These are phyloP conservation scores for Ara ararauna DNA, from an alignment of 2,797 vertebrate species.

Conservation along the genomic window DNA sequence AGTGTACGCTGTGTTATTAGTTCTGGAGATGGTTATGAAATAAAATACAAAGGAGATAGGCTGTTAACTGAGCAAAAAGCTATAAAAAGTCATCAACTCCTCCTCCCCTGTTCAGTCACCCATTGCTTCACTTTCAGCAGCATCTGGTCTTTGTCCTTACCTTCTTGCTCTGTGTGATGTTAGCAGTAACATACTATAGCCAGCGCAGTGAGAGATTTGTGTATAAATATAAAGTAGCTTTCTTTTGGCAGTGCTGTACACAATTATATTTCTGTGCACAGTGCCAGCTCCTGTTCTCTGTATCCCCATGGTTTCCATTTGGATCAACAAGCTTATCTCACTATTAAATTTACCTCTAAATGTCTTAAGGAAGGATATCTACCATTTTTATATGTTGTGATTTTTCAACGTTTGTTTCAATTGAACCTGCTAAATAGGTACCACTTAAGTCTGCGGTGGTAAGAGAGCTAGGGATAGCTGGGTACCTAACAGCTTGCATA, in stretches of 20 bases:
- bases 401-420: not conserved
- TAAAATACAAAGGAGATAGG: not conserved
- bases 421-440: not conserved
- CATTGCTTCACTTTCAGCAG: not conserved
- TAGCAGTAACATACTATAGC: not conserved
- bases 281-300: not conserved
- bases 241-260: not conserved
- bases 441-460: not conserved
- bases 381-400: accelerated
- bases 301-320: not conserved
- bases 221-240: not conserved
- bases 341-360: not conserved
- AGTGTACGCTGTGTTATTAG: not conserved
- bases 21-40: not conserved
- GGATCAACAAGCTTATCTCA: not conserved
- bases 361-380: not conserved
- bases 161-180: not conserved
- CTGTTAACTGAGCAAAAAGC: not conserved
- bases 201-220: not conserved
- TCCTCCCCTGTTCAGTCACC: not conserved
- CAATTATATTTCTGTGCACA: not conserved
- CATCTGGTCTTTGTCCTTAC: not conserved
- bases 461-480: not conserved
- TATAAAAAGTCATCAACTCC: not conserved
- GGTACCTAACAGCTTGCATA: not conserved